Percentiles rank a stretch among this genome's conserved stretches.
Conservation (phyloP, 2,888 invertebrate species). For the Malthinus seriepunctatus region DNA sequence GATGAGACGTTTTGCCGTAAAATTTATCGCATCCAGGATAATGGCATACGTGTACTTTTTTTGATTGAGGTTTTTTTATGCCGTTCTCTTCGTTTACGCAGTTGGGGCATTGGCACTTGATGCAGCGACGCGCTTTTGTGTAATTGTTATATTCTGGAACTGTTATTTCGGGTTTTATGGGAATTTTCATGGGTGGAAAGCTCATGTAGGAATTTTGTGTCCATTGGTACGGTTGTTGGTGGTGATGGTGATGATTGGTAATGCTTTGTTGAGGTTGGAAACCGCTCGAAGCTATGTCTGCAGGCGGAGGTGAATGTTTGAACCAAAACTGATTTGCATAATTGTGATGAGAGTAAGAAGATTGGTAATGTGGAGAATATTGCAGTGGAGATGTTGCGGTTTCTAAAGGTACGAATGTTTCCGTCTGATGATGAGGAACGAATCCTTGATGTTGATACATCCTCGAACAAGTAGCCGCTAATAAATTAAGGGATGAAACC, state of each 20-base stretch:
- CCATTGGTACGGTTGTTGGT: constrained; percentile 56
- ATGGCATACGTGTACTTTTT: constrained; percentile 84
- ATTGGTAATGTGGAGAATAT: constrained; percentile 51
- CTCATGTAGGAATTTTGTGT: constrained; percentile 57
- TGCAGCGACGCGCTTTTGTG: constrained; percentile 68
- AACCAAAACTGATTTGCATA: constrained; percentile 51
- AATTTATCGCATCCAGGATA: constrained; percentile 85
- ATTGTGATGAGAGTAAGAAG: constrained; percentile 33
- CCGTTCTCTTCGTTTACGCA: constrained; percentile 79
- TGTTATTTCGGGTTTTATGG: constrained; percentile 52
- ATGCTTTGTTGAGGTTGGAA: constrained; percentile 58
- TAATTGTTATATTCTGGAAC: constrained; percentile 45
- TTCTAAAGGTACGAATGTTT: constrained; percentile 48
- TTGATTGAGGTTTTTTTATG: constrained; percentile 78
- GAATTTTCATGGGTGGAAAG: constrained; percentile 47
- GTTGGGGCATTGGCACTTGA: constrained; percentile 81
- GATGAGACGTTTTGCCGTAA: constrained; percentile 92
- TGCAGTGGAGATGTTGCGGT: constrained; percentile 46
- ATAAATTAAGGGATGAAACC: constrained; percentile 50
- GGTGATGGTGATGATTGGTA: constrained; percentile 57
- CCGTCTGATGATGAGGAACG: constrained; percentile 46
- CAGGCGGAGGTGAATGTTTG: constrained; percentile 51
- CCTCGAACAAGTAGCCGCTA: constrained; percentile 49
- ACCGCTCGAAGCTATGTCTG: constrained; percentile 49
- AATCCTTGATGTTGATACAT: constrained; percentile 47